phyloP scores from a whole-genome alignment of 2,888 invertebrate genomes.

The Linnaemya tessellans region DNA sequence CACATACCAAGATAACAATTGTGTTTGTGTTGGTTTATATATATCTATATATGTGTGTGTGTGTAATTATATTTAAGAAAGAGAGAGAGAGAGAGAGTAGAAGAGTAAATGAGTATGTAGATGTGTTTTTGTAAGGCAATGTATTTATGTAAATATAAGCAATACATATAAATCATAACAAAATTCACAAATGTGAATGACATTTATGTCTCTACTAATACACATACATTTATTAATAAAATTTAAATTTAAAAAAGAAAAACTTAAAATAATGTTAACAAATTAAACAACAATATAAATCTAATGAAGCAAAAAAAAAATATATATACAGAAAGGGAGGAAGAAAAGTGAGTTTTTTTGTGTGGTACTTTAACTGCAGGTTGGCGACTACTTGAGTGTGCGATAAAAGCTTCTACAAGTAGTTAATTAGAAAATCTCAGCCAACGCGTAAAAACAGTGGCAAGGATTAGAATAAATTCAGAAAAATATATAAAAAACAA shows the following conservation, averaged over 20 bases:
- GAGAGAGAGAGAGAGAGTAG: slow-evolving; percentile 37
- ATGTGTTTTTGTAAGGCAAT: slow-evolving; percentile 16
- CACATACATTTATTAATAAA: slow-evolving; percentile 37
- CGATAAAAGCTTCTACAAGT: slow-evolving; percentile 9
- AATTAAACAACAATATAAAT: background rate
- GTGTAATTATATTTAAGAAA: slow-evolving; percentile 33
- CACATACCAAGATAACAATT: slow-evolving; percentile 40
- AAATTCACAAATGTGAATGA: slow-evolving; percentile 70
- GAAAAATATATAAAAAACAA: background rate
- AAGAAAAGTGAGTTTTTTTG: slow-evolving; percentile 13
- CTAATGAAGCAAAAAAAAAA: background rate
- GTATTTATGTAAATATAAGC: slow-evolving; percentile 31
- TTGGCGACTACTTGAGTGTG: slow-evolving; percentile 1
- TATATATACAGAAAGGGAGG: slow-evolving; percentile 32
- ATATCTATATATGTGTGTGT: too few relatives aligned
- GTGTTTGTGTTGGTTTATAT: slow-evolving; percentile 23
- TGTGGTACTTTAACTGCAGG: slow-evolving; percentile 4
- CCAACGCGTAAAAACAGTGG: background rate
- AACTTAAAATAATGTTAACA: slow-evolving; percentile 26
- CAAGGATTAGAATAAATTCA: background rate
- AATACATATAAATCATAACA: slow-evolving; percentile 52
- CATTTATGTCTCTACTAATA: slow-evolving; percentile 54
- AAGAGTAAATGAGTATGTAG: slow-evolving; percentile 38
- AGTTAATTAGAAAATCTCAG: background rate
- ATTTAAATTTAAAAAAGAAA: slow-evolving; percentile 53